Evolutionary conservation across 2,888 invertebrate species (phyloP).

Genomic region (Drosophila phalerata): DNA sequence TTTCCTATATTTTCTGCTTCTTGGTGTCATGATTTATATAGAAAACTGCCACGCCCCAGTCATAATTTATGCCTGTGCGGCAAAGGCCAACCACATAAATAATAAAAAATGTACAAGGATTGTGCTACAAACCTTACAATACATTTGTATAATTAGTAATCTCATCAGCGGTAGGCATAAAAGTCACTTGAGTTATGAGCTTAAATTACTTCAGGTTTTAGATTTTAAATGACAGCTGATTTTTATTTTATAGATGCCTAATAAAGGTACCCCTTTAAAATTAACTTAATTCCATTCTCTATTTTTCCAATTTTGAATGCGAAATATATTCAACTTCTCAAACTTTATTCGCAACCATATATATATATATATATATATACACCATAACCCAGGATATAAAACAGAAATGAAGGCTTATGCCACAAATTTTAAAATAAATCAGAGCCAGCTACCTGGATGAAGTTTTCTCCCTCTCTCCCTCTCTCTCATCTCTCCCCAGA

Average conservation of each 20-base stretch:
- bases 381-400: not conserved
- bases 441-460: constrained; percentile 18
- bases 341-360: no score
- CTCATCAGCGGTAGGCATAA: constrained; percentile 21
- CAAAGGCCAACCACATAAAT: constrained; percentile 29
- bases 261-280: not conserved
- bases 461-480: not conserved
- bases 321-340: not conserved
- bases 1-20: constrained; percentile 7
- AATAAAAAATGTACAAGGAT: constrained; percentile 16
- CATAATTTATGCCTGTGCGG: constrained; percentile 65
- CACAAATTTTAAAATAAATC: constrained; percentile 44
- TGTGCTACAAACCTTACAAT: constrained; percentile 35
- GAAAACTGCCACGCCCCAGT: constrained; percentile 57
- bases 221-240: not conserved
- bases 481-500: not conserved
- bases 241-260: not conserved
- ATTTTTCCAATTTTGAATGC: not conserved
- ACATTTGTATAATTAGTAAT: constrained; percentile 71
- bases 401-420: constrained; percentile 5
- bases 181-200: constrained; percentile 25
- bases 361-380: no score
- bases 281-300: not conserved
- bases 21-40: constrained; percentile 67
- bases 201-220: constrained; percentile 19